Conservation (phyloP, 2,797 vertebrate genomes). For the Luscinia megarhynchos region DNA sequence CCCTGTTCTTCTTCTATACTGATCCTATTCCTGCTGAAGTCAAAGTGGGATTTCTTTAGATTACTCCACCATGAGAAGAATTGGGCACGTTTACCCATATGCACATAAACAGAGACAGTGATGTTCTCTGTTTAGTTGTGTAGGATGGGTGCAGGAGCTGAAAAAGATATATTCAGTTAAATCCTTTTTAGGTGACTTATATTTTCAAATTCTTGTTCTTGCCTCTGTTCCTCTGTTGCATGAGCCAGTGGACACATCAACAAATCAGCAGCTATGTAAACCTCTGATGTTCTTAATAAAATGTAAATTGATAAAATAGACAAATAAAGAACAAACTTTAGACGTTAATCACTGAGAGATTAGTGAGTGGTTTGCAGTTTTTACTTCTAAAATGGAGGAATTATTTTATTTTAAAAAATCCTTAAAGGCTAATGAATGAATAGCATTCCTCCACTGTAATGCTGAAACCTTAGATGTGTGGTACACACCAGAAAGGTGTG, state of each 20-base stretch:
- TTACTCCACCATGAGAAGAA: not conserved
- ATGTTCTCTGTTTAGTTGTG: not conserved
- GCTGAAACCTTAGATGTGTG: not conserved
- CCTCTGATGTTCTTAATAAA: not conserved
- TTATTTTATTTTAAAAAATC: not conserved
- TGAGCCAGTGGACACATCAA: not conserved
- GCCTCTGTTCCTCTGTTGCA: not conserved
- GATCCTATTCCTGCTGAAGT: not conserved
- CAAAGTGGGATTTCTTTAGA: not conserved
- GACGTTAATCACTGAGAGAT: not conserved
- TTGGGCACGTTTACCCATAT: not conserved
- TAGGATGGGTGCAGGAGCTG: not conserved
- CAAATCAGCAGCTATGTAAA: not conserved
- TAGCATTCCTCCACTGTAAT: not conserved
- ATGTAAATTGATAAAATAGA: conserved; percentile 1
- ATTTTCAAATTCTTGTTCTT: not conserved
- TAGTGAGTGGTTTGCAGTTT: not conserved
- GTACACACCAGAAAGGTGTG: not conserved
- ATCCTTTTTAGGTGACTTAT: not conserved
- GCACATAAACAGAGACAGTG: not conserved
- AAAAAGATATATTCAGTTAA: not conserved
- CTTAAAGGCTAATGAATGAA: not conserved
- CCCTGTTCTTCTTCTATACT: not conserved
- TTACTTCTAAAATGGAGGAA: conserved; percentile 17
- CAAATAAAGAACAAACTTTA: not conserved